Conservation (phyloP, 1,140 invertebrate species). For the Brachionus calyciflorus region DNA sequence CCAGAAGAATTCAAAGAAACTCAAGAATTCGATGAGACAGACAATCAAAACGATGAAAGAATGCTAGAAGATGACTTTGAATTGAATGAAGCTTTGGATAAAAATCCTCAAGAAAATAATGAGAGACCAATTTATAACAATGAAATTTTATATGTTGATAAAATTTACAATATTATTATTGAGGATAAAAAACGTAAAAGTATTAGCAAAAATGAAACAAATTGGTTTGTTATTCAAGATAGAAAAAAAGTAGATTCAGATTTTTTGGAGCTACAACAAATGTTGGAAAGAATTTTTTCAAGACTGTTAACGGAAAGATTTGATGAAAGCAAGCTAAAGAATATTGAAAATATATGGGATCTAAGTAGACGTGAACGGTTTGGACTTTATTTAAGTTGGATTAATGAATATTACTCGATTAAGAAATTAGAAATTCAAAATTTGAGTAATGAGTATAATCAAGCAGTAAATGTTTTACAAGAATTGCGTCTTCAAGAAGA, state of each 20-base stretch:
- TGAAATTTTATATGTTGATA: neutral
- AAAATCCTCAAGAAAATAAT: neutral
- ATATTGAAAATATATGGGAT: constrained; percentile 27
- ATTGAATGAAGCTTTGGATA: too few species aligned
- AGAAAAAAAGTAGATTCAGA: neutral
- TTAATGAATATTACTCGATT: neutral
- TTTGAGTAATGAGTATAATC: constrained; percentile 34
- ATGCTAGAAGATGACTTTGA: constrained; percentile 9
- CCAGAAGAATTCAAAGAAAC: too few species aligned
- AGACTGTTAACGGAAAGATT: neutral
- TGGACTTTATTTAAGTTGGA: constrained; percentile 50
- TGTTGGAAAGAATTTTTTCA: neutral
- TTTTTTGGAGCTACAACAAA: neutral
- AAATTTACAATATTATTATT: too few species aligned
- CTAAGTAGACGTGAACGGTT: constrained; percentile 49
- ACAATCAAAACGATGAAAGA: neutral
- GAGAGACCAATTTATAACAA: neutral
- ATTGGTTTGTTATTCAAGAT: too few species aligned
- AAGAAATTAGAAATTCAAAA: neutral
- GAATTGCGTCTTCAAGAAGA: constrained; percentile 33
- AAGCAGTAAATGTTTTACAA: neutral
- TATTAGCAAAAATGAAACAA: too few species aligned
- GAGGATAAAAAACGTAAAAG: too few species aligned
- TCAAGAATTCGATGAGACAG: neutral
- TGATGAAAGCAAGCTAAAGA: neutral